phyloP scores from a whole-genome alignment of 2,113 vertebrate genomes.

The Neotoma lepida region DNA sequence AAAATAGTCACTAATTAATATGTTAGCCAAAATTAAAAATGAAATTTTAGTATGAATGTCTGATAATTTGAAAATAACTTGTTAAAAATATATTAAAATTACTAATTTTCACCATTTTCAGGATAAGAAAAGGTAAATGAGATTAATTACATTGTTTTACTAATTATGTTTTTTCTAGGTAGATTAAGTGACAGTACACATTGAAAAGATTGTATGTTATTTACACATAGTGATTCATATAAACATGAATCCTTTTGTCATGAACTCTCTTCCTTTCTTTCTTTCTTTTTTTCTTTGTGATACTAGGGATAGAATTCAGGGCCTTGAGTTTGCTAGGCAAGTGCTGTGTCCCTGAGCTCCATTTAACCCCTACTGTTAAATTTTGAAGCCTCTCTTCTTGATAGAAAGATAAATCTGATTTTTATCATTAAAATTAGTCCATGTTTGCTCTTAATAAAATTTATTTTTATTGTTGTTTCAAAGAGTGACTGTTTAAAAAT shows the following conservation, averaged over 20 bases:
- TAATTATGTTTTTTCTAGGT: conserved; percentile 53
- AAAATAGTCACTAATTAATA: conserved; percentile 54
- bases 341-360: background rate
- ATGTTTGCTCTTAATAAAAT: background rate
- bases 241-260: background rate
- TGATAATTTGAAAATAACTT: conserved; percentile 56
- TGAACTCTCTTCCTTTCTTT: background rate
- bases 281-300: background rate
- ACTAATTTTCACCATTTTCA: conserved; percentile 57
- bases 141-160: conserved; percentile 61
- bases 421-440: conserved; percentile 60
- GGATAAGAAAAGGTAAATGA: conserved; percentile 44
- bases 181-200: background rate
- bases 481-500: conserved; percentile 47
- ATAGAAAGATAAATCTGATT: conserved; percentile 41
- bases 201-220: conserved; percentile 48
- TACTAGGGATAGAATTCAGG: background rate
- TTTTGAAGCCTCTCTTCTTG: conserved; percentile 41
- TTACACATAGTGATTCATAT: no score
- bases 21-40: conserved; percentile 56
- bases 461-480: conserved; percentile 31
- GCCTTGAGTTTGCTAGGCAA: no score
- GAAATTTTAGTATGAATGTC: conserved; percentile 44
- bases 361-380: background rate
- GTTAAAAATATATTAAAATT: conserved; percentile 40